phyloP scores from a whole-genome alignment of 2,888 invertebrate genomes.

The Erynnis tages region DNA sequence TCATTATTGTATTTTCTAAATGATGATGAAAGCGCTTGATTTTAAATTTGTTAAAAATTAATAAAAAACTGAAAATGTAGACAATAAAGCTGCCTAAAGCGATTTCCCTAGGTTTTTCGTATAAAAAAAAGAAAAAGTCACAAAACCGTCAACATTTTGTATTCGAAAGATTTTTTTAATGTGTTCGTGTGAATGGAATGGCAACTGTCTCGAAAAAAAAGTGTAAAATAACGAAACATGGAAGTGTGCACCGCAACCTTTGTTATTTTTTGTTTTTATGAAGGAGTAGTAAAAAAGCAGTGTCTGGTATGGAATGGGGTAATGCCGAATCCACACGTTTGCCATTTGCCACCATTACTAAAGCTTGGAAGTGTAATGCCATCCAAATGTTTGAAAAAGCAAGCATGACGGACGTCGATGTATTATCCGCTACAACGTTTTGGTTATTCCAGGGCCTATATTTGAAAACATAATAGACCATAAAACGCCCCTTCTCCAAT shows the following conservation, averaged over 20 bases:
- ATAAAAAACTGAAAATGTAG: constrained; percentile 30
- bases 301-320: constrained; percentile 42
- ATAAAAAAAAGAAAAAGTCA: background rate
- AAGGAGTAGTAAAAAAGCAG: constrained; percentile 49
- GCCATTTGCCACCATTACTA: too few relatives aligned
- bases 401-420: too few relatives aligned
- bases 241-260: constrained; percentile 53
- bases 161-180: constrained; percentile 7
- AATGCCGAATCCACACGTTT: too few relatives aligned
- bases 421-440: too few relatives aligned
- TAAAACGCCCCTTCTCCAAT: too few relatives aligned
- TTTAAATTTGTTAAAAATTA: constrained; percentile 7
- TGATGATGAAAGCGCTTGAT: constrained; percentile 5
- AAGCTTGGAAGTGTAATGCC: too few relatives aligned
- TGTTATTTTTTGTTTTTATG: constrained; percentile 77
- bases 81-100: constrained; percentile 41
- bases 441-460: too few relatives aligned
- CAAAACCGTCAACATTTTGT: constrained; percentile 19
- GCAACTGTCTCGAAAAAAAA: constrained; percentile 60
- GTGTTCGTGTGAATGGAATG: constrained; percentile 26
- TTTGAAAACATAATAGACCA: too few relatives aligned
- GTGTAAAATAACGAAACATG: constrained; percentile 49
- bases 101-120: background rate
- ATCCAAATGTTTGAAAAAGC: too few relatives aligned
- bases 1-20: too few relatives aligned